Evolutionary conservation across 2,888 invertebrate species (phyloP), one percentile per base, ranked within the genome.

Genomic region (Troides aeacus): DNA sequence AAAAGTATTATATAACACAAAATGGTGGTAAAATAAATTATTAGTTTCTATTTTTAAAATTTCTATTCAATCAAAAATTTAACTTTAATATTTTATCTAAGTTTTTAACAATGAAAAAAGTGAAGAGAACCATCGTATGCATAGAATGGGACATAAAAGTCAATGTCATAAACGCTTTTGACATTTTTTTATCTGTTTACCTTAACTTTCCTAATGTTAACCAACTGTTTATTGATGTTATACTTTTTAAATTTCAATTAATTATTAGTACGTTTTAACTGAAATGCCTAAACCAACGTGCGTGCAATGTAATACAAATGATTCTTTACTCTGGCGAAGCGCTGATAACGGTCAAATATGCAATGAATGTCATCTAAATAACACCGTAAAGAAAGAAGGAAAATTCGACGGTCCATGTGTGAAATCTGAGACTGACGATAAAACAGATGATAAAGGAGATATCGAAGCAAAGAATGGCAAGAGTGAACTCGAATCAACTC

Each of bases 271-370:
- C 64, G 84, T 85, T 67, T 92, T 58, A 65, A 64, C 15, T 64
- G 84, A 93, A 81, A 93, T 93, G 92, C 93, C 93, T 23, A 92
- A 92, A 77, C 95, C 96, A 21, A 93, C 93, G 73, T 97, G 97
- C 83, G 87, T 94, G 64, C 95, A 95, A 82, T 97, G 97, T 83
- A 94, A 93, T 73, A 93, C 94, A 17, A 94, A 93, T 36, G 95
- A 96, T 77, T 95, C 96, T 1, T 88, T 95, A 17, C 90, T 97
- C 71, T 97, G 97, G 97, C 95, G 96, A 36, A 95, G 94, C 72
- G 94, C 95, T 1, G 95, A 96, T 72, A 94, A 94, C 78, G 96
- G 96, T 0, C 95, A 96, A 81, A 93, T 97, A 73, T 97, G 97
- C 80, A 95, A 96, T 80, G 94, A 95, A 66, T 97, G 97, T 81